Conservation (phyloP, 2,888 invertebrate species). For the Stenoptilia bipunctidactyla region DNA sequence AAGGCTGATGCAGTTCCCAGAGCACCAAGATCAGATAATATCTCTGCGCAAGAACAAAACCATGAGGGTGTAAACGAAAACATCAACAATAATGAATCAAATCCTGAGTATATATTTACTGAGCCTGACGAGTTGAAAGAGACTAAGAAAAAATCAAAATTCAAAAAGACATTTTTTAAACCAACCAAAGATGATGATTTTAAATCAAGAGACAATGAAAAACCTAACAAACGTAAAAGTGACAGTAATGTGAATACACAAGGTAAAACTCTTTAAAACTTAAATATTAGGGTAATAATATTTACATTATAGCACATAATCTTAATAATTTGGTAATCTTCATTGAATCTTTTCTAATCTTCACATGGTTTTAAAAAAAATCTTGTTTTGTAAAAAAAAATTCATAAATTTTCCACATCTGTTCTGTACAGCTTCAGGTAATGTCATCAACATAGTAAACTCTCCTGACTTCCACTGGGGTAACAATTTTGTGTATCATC, state of each 20-base stretch:
- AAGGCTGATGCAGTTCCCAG: slow-evolving; percentile 66
- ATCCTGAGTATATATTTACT: slow-evolving; percentile 35
- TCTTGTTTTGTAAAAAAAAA: not conserved
- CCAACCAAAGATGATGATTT: slow-evolving; percentile 20
- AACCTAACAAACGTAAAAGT: slow-evolving; percentile 20
- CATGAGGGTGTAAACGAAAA: slow-evolving; percentile 24
- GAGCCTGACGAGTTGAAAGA: slow-evolving; percentile 28
- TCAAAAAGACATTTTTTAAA: slow-evolving; percentile 28
- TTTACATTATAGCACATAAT: no score
- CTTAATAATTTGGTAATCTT: no score
- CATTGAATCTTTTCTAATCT: no score
- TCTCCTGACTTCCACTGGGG: slow-evolving; percentile 55
- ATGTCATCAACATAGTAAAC: slow-evolving; percentile 62
- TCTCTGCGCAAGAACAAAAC: slow-evolving; percentile 14
- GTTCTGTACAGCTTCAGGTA: slow-evolving; percentile 46
- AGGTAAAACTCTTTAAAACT: slow-evolving; percentile 24
- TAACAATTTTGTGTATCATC: slow-evolving; percentile 44
- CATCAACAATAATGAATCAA: slow-evolving; percentile 24
- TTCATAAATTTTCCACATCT: not conserved
- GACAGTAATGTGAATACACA: slow-evolving; percentile 45
- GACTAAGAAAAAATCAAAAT: slow-evolving; percentile 28
- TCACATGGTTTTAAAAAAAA: no score
- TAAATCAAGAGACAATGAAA: slow-evolving; percentile 11
- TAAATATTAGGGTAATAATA: no score
- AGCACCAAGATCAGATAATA: slow-evolving; percentile 40